A percentile compares a stretch with the other conserved stretches of the same genome.
These are phyloP conservation scores for Ranitomeya variabilis DNA, from an alignment of 2,113 vertebrate genomes.

Conservation along the genomic window DNA sequence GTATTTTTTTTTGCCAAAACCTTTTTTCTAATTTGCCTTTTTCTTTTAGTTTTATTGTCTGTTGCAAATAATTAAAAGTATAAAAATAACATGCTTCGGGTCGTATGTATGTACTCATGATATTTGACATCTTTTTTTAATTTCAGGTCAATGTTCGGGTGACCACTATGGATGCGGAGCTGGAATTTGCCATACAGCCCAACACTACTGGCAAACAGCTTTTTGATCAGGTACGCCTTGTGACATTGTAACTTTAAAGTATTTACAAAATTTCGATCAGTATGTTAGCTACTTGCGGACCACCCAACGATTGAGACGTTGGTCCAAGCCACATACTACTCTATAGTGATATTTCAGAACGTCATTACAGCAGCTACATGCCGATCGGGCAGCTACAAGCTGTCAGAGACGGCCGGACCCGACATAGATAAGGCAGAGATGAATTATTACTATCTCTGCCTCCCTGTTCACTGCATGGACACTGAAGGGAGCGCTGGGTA, in stretches of 20 bases:
- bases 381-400: no score
- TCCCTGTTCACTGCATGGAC: no score
- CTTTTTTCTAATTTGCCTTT: neutral
- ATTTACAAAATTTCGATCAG: neutral
- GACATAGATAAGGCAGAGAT: no score
- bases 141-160: constrained; percentile 93
- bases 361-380: no score
- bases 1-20: neutral
- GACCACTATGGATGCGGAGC: constrained; percentile 95
- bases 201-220: constrained; percentile 94
- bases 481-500: no score
- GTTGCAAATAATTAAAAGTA: neutral
- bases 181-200: constrained; percentile 97
- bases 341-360: no score
- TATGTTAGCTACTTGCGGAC: no score
- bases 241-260: neutral
- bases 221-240: constrained; percentile 88
- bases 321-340: no score
- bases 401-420: no score
- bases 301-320: no score
- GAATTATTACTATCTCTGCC: no score
- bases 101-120: neutral
- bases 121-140: constrained; percentile 7
- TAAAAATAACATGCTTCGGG: neutral
- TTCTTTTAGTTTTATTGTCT: neutral